Base-by-base conservation (phyloP, 2,113 vertebrate species). In the Ellobius talpinus region DNA sequence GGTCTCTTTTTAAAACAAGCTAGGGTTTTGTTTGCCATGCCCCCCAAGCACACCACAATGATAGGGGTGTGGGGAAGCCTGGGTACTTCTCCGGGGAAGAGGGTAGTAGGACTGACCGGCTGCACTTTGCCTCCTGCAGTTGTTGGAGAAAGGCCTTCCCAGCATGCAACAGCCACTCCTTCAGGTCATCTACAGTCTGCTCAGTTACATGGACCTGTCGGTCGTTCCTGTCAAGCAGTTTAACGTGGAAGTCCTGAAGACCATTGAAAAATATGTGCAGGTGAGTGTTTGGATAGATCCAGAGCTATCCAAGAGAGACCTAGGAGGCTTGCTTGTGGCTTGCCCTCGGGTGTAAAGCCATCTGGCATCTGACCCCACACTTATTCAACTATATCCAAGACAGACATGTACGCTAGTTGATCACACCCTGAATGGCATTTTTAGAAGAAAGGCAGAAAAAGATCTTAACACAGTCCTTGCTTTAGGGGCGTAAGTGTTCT, bases 191-290 rank as follows among this genome's bases (percentile, higher is more conserved):
- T 99, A 99, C 98, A 99, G 99, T 93, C 99, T 99, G 96, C 99
- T 99, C 70, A 99, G 99, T 97, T 99, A 99, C 93, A 99, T 99
- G 99, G 99, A 99, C 97, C 98, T 99, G 89, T 99, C 99, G 0
- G 98, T 98, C 6, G 99, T 99, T 96, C 99, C 99, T 52, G 99
- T 99, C 91, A 99, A 99, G 98, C 99, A 99, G 91, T 99, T 99
- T 96, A 99, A 99, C 1, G 95, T 99, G 96, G 99, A 99, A 98
- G 99, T 99, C 94, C 99, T 99, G 81, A 99, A 99, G 98, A 99
- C 98, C 90, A 99, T 99, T 92, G 99, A 99, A 98, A 99, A 99
- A 99, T 99, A 99, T 2, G 99, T 99, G 24, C 99, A 99, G 98
- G 99, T 99, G 96, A 99, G 98, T 97, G 70, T 9, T 11, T 0